Base-by-base conservation (phyloP, 2,113 vertebrate genomes). In the Sinocyclocheilus grahami region DNA sequence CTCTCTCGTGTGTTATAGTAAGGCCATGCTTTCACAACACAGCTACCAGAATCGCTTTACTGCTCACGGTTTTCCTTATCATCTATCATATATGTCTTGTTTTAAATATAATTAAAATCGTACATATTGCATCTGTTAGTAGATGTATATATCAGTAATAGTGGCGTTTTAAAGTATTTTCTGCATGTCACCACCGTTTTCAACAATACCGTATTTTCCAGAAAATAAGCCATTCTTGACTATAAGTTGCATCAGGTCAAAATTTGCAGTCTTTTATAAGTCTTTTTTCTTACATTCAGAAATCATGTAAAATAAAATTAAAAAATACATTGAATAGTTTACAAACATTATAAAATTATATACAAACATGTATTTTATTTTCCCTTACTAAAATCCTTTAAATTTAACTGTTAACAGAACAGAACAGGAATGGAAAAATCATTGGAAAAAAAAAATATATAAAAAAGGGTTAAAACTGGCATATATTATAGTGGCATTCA, bases 11-110 rank as follows among this genome's bases (percentile, higher is more conserved):
- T 78, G 1, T n/a, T 71, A 53, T 71, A 16, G 16, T 69, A 33
- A 20, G 80, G 80, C 63, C 63, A 48, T 82, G 80, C 63, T 82
- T 30, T 82, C 79, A 67, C 62, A 82, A 30, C 62, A 51, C 42
- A 11, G 20, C 39, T 60, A 24, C 58, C n/a, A 33, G 27, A 53
- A 37, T 30, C 3, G 14, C 11, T 55, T 4, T 83, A 72, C 11
- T 72, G 39, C 65, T 48, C 33, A 63, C 58, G 62, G n/a, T 83
- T 8, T 69, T 27, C 27, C 5, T 27, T 27, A 48, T 46, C 46
- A 63, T 53, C 11, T 18, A 27, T 27, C 27, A 27, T 27, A 27
- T 27, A 27, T 27, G 74, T 69, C 71, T 69, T 46, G 39, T 53
- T 55, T 8, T 33, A 69, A 37, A 37, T 3, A 37, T 4, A 37